Evolutionary conservation across 1,140 invertebrate genomes (phyloP), one percentile per base, ranked within the genome.

Genomic region (Galleria mellonella): DNA sequence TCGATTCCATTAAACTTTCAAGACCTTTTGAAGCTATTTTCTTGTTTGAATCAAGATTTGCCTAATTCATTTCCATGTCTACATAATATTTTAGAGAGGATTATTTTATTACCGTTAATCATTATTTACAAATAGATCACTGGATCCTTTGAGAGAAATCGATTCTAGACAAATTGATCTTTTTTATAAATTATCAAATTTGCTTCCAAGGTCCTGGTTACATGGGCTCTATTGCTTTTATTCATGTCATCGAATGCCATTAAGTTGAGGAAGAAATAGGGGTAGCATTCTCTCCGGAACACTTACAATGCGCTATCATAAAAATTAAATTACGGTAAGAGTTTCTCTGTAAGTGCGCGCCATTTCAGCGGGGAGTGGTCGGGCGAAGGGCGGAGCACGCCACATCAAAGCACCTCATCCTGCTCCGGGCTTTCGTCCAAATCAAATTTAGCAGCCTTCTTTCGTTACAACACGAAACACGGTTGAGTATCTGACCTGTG

Each of bases 1-100:
- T 83, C 78, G 82, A 85, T 85, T 85, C 78, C 82, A 83, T 85
- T 83, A 83, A 85, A 85, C 73, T 85, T 85, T 85, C 78, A 77
- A 83, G 75, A 82, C 78, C 76, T 83, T 79, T 75, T 69, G 65
- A 75, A 79, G 81, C 71, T 83, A 81, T 79, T 83, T 82, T 75
- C 77, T 77, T 76, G 76, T 77, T 82, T 64, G 72, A 72, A 77
- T 72, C 67, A 69, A 70, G 72, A 83, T 83, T 84, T 81, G 66
- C 69, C 70, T 82, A 82, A 78, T 78, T 82, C 61, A 71, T 76
- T 69, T 69, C 56, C 62, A 59, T 62, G 53, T 46, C 52, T 58
- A 56, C 17, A 23, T 23, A 23, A 23, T 23, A 23, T 23, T 23
- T 23, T 6, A 23, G 17, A 35, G 54, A 67, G 45, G 17, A n/a